Base-by-base conservation (phyloP, 2,888 invertebrate genomes). In the Cataglyphis altisquamis region DNA sequence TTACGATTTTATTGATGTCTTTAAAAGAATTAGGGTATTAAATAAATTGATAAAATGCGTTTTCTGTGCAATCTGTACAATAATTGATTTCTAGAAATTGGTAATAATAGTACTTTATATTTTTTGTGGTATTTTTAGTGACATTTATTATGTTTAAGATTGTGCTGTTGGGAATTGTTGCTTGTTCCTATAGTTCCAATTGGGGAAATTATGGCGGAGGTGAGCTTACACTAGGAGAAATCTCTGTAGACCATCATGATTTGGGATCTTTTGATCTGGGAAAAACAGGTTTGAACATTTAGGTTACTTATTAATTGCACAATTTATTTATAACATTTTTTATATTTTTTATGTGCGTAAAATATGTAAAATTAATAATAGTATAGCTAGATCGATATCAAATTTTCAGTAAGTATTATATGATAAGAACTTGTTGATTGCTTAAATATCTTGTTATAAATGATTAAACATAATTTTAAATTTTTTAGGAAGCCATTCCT, bases 151-250 rank as follows among this genome's bases (percentile, higher is more conserved):
- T 78, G 60, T 88, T 87, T 32, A 84, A 86, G 85, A 80, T 87
- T 29, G 36, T 87, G 55, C 73, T 90, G 55, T 70, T 89, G 66
- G 86, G 84, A 52, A 32, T 90, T 15, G 67, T 83, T 63, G 86
- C 85, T 18, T 85, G n/a, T 67, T 92, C 90, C 63, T 82, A 36
- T 18, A 83, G 84, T 21, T 48, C 82, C 8, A 78, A 74, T 21
- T 81, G 80, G 78, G 67, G 84, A 29, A 84, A 85, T 12, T 80
- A 91, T 48, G 89, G 77, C 12, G 87, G 82, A n/a, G 82, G 74
- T 45, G 87, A 83, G 29, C 85, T 91, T n/a, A 88, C 85, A n/a
- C 87, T 93, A 18, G 92, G 93, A 25, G 93, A 93, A 84, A 93
- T 93, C 77, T 91, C 91, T 10, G 62, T 92, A 57, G 89, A 63